Evolutionary conservation across 2,888 invertebrate species (phyloP).

Genomic region (Arge pagana): DNA sequence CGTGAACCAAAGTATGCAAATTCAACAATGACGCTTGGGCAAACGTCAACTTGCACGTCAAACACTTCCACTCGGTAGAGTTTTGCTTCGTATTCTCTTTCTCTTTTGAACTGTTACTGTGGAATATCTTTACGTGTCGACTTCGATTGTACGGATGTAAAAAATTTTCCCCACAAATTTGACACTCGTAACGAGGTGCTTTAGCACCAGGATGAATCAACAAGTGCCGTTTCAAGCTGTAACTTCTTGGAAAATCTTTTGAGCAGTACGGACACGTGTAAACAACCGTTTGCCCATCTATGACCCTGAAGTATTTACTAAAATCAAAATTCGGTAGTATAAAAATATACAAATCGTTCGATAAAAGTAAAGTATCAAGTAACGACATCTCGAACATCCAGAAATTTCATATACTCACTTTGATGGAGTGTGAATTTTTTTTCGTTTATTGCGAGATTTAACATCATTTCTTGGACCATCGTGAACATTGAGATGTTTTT

Average conservation of each 20-base stretch:
- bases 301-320: constrained; percentile 41
- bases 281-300: constrained; percentile 39
- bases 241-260: constrained; percentile 48
- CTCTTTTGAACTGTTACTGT: constrained; percentile 37
- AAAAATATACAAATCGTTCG: too few relatives aligned
- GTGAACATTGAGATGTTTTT: constrained; percentile 65
- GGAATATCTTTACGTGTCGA: constrained; percentile 47
- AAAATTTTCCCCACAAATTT: constrained; percentile 44
- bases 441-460: constrained; percentile 41
- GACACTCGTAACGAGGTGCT: constrained; percentile 38
- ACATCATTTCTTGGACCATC: constrained; percentile 46
- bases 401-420: constrained; percentile 30
- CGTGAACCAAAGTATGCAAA: constrained; percentile 62
- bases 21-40: constrained; percentile 59
- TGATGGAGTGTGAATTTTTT: constrained; percentile 34
- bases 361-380: too few relatives aligned
- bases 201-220: constrained; percentile 45
- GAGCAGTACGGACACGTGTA: constrained; percentile 48
- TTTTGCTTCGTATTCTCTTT: constrained; percentile 50
- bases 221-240: constrained; percentile 49
- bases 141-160: constrained; percentile 46
- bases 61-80: constrained; percentile 54
- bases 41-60: constrained; percentile 53
- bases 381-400: background rate
- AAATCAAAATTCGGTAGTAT: constrained; percentile 13